Evolutionary conservation across 1,140 invertebrate species (phyloP), one percentile per base, ranked within the genome.

Genomic region (Papilio polyxenes): DNA sequence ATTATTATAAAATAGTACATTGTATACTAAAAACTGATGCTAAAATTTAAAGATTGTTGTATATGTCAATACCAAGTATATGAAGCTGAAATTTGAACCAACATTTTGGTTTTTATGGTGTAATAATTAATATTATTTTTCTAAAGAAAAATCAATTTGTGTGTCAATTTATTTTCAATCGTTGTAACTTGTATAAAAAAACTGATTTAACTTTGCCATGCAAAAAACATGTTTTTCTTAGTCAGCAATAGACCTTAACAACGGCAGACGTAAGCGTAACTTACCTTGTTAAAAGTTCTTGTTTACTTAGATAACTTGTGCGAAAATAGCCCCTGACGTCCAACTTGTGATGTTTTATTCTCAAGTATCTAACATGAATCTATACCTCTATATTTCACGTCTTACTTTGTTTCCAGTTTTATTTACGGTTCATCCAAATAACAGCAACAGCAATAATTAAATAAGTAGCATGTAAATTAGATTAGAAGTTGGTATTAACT

Each of bases 191-290:
- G 13, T 72, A 37, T 11, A 37, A 69, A 69, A 65, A 31, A 65
- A 65, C 62, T 72, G 23, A 72, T 72, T 72, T 37, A 72, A 72
- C 65, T 72, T 72, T 72, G 13, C 2, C 31, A 40, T 72, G 65
- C 65, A 72, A 72, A 72, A 72, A 72, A 72, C 65, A 72, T 72
- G 65, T 72, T 72, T 72, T 72, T 72, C 65, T 72, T 72, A 72
- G 23, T 23, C 62, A 37, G 65, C 65, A 37, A 72, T 72, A 72
- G 65, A 72, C 65, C 31, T 72, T 72, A 72, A 72, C 65, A 72
- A 72, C 65, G 65, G 23, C 65, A 72, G 65, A 72, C 65, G 65
- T 72, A 72, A 72, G 65, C 65, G 65, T 72, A 72, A 72, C 23
- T 65, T 65, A 72, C 65, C 65, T 72, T 72, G 65, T 72, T 72